phyloP scores from a whole-genome alignment of 2,797 vertebrate species.

The Melanotaenia maccullochi region DNA sequence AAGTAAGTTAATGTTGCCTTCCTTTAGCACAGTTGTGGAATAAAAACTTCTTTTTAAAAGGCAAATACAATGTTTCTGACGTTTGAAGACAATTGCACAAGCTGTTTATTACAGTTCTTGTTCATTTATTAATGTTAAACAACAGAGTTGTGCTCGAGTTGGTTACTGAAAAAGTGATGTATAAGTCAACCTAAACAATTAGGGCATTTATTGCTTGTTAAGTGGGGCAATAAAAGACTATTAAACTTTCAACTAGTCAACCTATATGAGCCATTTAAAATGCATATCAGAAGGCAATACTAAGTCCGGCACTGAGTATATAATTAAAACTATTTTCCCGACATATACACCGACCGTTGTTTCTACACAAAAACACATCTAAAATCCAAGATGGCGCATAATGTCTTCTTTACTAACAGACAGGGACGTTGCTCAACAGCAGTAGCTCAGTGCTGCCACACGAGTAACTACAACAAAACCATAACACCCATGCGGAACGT shows the following conservation, averaged over 20 bases:
- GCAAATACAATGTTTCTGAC: background rate
- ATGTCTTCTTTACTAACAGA: conserved; percentile 17
- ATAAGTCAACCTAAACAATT: background rate
- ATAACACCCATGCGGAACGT: background rate
- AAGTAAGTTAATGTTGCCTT: conserved; percentile 3
- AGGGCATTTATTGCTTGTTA: background rate
- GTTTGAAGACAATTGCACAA: background rate
- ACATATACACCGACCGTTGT: too few species aligned
- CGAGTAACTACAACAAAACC: background rate
- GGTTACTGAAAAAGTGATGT: background rate
- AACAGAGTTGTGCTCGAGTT: background rate
- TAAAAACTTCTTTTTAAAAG: conserved; percentile 5
- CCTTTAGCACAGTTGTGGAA: conserved; percentile 5
- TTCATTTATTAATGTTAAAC: background rate
- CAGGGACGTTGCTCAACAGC: background rate
- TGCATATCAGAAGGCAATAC: background rate
- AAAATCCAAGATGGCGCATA: conserved; percentile 25
- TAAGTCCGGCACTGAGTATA: rapidly evolving
- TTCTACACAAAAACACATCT: background rate
- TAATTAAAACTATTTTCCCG: background rate
- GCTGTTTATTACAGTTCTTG: background rate
- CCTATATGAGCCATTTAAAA: background rate
- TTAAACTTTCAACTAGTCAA: background rate
- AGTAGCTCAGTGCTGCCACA: background rate
- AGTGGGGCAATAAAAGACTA: background rate